Percentiles rank a stretch among this genome's conserved stretches.
phyloP scores from a whole-genome alignment of 2,888 invertebrate genomes.

The Tanytarsus gracilentus region DNA sequence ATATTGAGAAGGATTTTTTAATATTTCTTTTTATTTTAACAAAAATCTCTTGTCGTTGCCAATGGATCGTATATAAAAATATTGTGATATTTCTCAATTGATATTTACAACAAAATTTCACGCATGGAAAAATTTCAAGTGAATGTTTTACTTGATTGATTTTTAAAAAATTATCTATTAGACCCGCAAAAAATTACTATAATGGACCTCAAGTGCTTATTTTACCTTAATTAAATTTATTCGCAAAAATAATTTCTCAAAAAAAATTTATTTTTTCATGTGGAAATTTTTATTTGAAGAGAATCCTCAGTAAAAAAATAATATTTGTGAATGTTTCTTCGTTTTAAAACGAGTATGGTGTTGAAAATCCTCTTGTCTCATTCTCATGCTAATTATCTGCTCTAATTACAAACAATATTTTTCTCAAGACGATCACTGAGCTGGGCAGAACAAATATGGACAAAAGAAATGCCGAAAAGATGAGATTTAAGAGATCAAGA shows the following conservation, averaged over 20 bases:
- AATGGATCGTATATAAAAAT: neutral
- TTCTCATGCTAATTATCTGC: too few relatives aligned
- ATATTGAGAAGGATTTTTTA: neutral
- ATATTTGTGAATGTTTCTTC: neutral
- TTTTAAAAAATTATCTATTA: neutral
- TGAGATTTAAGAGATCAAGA: neutral
- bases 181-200: neutral
- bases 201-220: slow-evolving; percentile 1
- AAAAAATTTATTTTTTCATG: neutral
- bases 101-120: slow-evolving; percentile 2
- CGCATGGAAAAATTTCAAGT: neutral
- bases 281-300: neutral
- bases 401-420: too few relatives aligned
- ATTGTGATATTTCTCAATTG: slow-evolving; percentile 1
- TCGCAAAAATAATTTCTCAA: neutral
- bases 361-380: too few relatives aligned
- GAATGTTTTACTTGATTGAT: neutral
- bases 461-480: neutral
- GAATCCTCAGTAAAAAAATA: neutral
- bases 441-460: neutral
- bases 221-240: neutral
- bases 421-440: neutral
- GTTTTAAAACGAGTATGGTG: neutral
- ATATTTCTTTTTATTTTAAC: neutral
- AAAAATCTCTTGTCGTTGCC: neutral